Base-by-base conservation (phyloP, 1,140 invertebrate species). In the Lineus longissimus region DNA sequence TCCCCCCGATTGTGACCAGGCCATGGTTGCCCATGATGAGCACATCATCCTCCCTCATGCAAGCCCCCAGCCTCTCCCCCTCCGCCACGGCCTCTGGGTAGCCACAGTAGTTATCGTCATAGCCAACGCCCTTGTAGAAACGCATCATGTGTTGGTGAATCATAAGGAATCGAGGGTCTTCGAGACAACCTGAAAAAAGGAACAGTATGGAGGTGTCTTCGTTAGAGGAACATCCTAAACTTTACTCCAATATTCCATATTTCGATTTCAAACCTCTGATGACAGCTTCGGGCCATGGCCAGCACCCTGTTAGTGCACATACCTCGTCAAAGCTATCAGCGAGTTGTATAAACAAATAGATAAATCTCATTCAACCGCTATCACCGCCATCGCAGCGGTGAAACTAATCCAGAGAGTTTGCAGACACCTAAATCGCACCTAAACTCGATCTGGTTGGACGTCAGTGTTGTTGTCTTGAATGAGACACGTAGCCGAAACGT, bases 1-100 rank as follows among this genome's bases (percentile, higher is more conserved):
- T 58, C 11, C 23, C 11, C 29, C 56, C 56, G 29, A 40, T 58
- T 2, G 33, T 40, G 11, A 58, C 19, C 1, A 36, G 13, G n/a
- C 56, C 56, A 30, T 58, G 56, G 23, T 58, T 58, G 27, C 22
- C 13, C 56, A 58, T 58, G 27, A 58, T 33, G 22, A 58, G 27
- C 1, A 40, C 23, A n/a, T 30, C 30, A 15, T 58, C 56, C 4
- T 19, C 25, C 9, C 6, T n/a, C 47, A 51, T 19, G n/a, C 47
- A 51, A 4, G 4, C 9, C n/a, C 19, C 47, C 4, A 51, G 25
- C 19, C 47, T 19, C 47, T 51, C 47, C 4, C 47, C 47, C n/a
- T 51, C 47, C 6, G 6, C n/a, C 9, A 51, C 19, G n/a, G n/a
- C 47, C n/a, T 51, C 47, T 9, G 47, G 25, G 19, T 23, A 51